phyloP scores from a whole-genome alignment of 2,113 vertebrate species.

The Picathartes gymnocephalus region DNA sequence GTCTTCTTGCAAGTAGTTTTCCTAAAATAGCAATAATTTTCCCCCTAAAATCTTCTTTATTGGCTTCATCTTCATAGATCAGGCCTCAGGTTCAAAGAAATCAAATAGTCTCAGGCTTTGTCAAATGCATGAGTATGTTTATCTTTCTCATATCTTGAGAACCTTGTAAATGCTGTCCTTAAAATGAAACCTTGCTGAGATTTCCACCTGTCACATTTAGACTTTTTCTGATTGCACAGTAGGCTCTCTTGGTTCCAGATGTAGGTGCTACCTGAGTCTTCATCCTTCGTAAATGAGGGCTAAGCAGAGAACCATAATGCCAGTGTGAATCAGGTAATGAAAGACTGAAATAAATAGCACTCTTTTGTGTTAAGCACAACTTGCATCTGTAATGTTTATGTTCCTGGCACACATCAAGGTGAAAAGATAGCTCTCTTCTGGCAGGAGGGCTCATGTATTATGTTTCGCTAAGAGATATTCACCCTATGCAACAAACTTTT shows the following conservation, averaged over 20 bases:
- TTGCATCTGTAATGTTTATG: neutral
- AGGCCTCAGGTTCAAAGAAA: neutral
- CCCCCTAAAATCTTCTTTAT: neutral
- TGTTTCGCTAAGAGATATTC: neutral
- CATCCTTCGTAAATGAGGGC: neutral
- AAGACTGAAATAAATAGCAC: neutral
- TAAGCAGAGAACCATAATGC: neutral
- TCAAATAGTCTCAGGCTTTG: neutral
- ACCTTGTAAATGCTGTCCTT: neutral
- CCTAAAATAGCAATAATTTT: neutral
- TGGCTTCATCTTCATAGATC: neutral
- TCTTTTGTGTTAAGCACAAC: neutral
- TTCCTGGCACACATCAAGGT: neutral
- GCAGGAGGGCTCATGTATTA: neutral
- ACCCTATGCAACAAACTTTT: neutral
- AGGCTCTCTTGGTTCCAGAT: neutral
- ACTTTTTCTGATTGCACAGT: neutral
- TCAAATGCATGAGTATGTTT: neutral
- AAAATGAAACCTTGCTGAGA: neutral
- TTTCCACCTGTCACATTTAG: neutral
- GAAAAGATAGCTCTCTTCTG: neutral
- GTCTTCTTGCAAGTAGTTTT: slow-evolving; percentile 9
- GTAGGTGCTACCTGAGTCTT: neutral
- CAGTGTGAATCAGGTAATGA: neutral
- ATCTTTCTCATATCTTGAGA: neutral